Evolutionary conservation across 1,140 invertebrate species (phyloP), one percentile per base, ranked within the genome.

Genomic region (Drosophila sucinea): DNA sequence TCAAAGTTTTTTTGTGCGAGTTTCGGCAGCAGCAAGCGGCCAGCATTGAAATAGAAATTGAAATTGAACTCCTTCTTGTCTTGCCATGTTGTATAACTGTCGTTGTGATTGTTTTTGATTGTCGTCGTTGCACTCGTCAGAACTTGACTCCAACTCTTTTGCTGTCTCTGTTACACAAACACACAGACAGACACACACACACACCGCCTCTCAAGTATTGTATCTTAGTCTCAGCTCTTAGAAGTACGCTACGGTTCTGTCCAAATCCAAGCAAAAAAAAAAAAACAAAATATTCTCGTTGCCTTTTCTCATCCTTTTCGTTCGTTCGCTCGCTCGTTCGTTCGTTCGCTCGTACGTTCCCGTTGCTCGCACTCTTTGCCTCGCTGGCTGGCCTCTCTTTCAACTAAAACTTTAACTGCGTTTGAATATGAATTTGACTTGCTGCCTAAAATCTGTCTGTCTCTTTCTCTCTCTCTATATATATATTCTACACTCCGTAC

Each of bases 31-130:
- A 35, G 29, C 30, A 58, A 58, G 32, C 23, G 62, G 61, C 70
- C 4, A 0, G n/a, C 7, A 25, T 10, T 65, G 6, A 4, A 54
- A 35, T 40, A 33, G 33, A 10, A 17, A 4, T 40, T 33, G 4
- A 25, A 51, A 35, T 51, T 38, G 35, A 38, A 38, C 3, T 38
- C 10, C 44, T 51, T 51, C 68, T 75, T 86, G 79, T 79, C 70
- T 75, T 85, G 82, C 78, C 79, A 61, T 79, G 57, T 79, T 82
- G 77, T 67, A 83, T 87, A 69, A 82, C 72, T 87, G 79, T 87
- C 80, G 73, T 73, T 81, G 72, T 79, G 66, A 64, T 65, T 75
- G 64, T 75, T 82, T 56, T 86, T 78, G 60, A 27, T 58, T 79
- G 81, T 79, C 78, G 77, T 71, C 78, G 76, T 70, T 67, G 73